A percentile compares a stretch with the other conserved stretches of the same genome.
phyloP scores from a whole-genome alignment of 2,888 invertebrate species.

The Branchipolynoe longqiensis region DNA sequence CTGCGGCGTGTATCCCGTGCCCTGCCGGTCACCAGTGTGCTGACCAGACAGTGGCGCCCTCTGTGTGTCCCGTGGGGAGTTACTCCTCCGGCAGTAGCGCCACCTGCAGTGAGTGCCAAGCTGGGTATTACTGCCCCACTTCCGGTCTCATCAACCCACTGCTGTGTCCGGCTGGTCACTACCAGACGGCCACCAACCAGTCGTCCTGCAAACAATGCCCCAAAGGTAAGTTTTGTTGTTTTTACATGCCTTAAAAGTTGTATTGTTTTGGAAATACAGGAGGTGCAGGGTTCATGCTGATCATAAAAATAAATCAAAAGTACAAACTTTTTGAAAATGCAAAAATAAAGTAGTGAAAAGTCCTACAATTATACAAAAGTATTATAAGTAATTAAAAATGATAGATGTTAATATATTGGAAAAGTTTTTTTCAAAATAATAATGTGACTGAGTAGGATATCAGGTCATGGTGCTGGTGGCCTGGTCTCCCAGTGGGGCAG shows the following conservation, averaged over 20 bases:
- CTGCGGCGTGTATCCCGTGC: slow-evolving; percentile 69
- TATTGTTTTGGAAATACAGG: too few relatives aligned
- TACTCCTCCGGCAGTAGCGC: slow-evolving; percentile 72
- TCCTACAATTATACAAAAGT: too few relatives aligned
- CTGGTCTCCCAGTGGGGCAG: too few relatives aligned
- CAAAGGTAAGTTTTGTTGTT: slow-evolving; percentile 68
- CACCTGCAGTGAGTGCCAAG: slow-evolving; percentile 71
- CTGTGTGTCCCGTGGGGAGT: slow-evolving; percentile 67
- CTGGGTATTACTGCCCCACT: slow-evolving; percentile 74
- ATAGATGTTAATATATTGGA: too few relatives aligned
- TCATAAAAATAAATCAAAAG: too few relatives aligned
- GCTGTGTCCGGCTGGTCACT: slow-evolving; percentile 72
- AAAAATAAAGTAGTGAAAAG: too few relatives aligned
- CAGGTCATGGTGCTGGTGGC: too few relatives aligned
- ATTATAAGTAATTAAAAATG: too few relatives aligned
- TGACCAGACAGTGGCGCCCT: slow-evolving; percentile 63
- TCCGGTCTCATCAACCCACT: slow-evolving; percentile 68
- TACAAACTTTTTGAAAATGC: too few relatives aligned
- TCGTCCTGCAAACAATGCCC: slow-evolving; percentile 71
- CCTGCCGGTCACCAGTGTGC: slow-evolving; percentile 68
- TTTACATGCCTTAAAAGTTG: not conserved
- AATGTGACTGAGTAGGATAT: too few relatives aligned
- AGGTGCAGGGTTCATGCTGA: too few relatives aligned
- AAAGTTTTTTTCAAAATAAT: too few relatives aligned
- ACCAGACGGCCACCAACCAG: slow-evolving; percentile 70